These are phyloP conservation scores for Choristoneura rosaceana DNA, from an alignment of 2,888 invertebrate species.

Conservation along the genomic window DNA sequence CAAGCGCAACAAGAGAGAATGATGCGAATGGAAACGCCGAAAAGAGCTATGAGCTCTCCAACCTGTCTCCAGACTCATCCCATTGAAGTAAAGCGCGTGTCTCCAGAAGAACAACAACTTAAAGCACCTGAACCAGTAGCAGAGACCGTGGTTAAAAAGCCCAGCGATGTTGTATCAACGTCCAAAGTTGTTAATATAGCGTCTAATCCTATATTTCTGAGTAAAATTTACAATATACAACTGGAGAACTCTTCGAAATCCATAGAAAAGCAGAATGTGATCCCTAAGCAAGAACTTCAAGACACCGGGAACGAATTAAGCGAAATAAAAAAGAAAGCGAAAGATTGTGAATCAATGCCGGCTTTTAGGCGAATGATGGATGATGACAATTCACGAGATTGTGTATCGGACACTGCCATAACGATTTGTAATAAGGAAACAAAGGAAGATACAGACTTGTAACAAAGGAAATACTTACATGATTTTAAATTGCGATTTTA, in stretches of 20 bases:
- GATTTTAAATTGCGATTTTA: no score
- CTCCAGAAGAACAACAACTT: neutral
- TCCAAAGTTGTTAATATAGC: neutral
- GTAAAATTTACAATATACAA: neutral
- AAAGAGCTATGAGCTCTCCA: neutral
- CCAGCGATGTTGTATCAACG: neutral
- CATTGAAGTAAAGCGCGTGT: neutral
- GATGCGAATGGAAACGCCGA: neutral
- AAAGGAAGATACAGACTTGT: neutral
- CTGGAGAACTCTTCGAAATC: neutral
- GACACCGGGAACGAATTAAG: neutral
- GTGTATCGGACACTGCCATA: constrained; percentile 21
- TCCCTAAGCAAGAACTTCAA: neutral
- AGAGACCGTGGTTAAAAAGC: neutral
- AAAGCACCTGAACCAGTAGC: neutral
- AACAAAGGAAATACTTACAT: neutral
- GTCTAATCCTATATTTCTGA: neutral
- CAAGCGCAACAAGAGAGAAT: neutral
- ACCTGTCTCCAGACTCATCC: neutral
- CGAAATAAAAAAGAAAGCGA: constrained; percentile 28
- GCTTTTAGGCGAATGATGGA: constrained; percentile 37
- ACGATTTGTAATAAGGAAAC: neutral
- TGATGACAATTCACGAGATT: constrained; percentile 12
- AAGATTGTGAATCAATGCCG: constrained; percentile 45
- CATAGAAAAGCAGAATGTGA: neutral